Conservation (phyloP, 2,797 vertebrate genomes). For the Tangara arthus region DNA sequence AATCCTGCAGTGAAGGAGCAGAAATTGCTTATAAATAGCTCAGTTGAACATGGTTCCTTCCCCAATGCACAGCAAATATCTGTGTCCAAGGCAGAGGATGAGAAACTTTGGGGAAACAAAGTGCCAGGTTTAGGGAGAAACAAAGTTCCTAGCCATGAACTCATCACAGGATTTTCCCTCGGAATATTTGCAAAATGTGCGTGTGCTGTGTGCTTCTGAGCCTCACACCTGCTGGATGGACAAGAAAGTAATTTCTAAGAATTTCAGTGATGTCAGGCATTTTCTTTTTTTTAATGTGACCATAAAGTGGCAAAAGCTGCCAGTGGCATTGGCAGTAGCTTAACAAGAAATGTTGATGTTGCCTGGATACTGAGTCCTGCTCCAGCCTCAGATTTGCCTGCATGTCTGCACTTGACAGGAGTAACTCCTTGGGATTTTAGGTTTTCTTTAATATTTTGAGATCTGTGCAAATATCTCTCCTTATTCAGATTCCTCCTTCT, state of each 20-base stretch:
- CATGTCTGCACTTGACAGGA: not conserved
- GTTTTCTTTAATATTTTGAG: slow-evolving; percentile 27
- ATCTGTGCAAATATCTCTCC: not conserved
- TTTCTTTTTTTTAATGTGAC: not conserved
- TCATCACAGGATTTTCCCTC: not conserved
- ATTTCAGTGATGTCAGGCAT: not conserved
- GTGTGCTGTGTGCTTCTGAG: not conserved
- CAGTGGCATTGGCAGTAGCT: not conserved
- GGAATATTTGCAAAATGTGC: not conserved
- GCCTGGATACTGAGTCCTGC: slow-evolving; percentile 38
- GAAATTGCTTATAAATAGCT: not conserved
- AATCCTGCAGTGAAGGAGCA: not conserved
- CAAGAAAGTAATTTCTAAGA: slow-evolving; percentile 19
- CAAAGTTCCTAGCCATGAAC: not conserved
- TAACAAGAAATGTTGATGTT: slow-evolving; percentile 27
- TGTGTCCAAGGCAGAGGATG: not conserved
- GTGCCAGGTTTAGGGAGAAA: not conserved
- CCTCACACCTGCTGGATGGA: not conserved
- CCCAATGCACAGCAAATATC: not conserved
- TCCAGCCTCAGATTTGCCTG: slow-evolving; percentile 18
- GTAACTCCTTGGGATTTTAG: slow-evolving; percentile 15
- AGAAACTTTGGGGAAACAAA: not conserved
- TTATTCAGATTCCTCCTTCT: not conserved
- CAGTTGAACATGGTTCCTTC: not conserved
- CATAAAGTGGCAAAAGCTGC: slow-evolving; percentile 33